Evolutionary conservation across 2,888 invertebrate genomes (phyloP).

Genomic region (Lithophane semibrunnea): DNA sequence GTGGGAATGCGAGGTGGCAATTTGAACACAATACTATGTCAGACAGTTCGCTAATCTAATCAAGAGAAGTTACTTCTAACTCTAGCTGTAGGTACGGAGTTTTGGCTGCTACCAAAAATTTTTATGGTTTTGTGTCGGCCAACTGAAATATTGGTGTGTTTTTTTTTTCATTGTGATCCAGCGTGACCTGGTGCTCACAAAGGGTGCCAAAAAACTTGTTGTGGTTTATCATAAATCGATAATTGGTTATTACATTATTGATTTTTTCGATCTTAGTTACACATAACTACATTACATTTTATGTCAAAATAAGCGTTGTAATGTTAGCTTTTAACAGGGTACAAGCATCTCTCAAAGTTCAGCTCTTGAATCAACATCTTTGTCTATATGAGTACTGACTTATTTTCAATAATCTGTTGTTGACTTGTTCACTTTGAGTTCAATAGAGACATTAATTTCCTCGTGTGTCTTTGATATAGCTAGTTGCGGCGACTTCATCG

Average conservation of each 20-base stretch:
- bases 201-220: neutral
- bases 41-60: constrained; percentile 43
- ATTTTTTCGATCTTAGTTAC: neutral
- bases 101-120: neutral
- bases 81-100: neutral
- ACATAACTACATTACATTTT: neutral
- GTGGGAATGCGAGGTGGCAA: constrained; percentile 25
- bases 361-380: neutral
- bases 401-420: constrained; percentile 18
- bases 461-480: constrained; percentile 15
- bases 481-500: neutral
- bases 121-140: neutral
- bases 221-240: neutral
- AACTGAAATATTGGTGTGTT: neutral
- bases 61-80: constrained; percentile 15
- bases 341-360: neutral
- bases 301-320: neutral
- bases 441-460: constrained; percentile 24
- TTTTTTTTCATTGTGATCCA: neutral
- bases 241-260: neutral
- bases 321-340: neutral
- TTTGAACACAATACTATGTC: constrained; percentile 21
- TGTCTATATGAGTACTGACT: neutral
- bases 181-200: neutral
- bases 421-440: constrained; percentile 2